Base-by-base conservation (phyloP, 2,113 vertebrate species). In the Hippocampus guttulatus region DNA sequence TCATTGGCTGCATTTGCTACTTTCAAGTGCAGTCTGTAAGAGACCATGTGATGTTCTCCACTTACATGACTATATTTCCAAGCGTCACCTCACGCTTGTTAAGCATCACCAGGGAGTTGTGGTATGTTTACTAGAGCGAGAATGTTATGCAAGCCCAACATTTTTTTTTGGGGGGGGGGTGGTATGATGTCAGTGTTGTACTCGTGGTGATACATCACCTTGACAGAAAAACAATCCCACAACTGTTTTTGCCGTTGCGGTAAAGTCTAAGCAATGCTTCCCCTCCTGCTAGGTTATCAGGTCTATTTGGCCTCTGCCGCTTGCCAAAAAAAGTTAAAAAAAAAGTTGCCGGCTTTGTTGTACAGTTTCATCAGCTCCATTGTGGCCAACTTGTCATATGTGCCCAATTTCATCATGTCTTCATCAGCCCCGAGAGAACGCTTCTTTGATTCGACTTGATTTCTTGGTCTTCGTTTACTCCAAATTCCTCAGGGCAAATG, bases 391-490 rank as follows among this genome's bases (percentile, higher is more conserved):
- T 88, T 88, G 87, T 88, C 88, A 88, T 89, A 81, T 85, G 84
- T 91, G 79, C 79, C 85, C 79, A 80, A 72, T 89, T 91, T 91
- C 88, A 88, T 89, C 89, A 91, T 88, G 85, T 88, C 85, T 89
- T 89, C 88, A 88, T 88, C 89, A 87, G 81, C 85, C 78, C 45
- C 45, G 33, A 84, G 73, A 84, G 71, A 81, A 52, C 74, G 65
- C 83, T 54, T 75, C 78, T 84, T 84, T 85, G 79, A 79, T 79
- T 83, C 52, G 58, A 68, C 66, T 73, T 76, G 70, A 85, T 72
- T 79, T 74, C 70, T 66, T 64, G 67, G 11, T 80, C 80, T 85
- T 73, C 74, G 68, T 54, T 66, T 58, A 64, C 81, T 83, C 68
- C 81, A 87, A 87, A 89, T 82, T 87, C 77, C 75, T 67, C 14